A percentile compares a stretch with the other conserved stretches of the same genome.
Conservation (phyloP, 2,797 vertebrate genomes). For the Sebastes steindachneri region DNA sequence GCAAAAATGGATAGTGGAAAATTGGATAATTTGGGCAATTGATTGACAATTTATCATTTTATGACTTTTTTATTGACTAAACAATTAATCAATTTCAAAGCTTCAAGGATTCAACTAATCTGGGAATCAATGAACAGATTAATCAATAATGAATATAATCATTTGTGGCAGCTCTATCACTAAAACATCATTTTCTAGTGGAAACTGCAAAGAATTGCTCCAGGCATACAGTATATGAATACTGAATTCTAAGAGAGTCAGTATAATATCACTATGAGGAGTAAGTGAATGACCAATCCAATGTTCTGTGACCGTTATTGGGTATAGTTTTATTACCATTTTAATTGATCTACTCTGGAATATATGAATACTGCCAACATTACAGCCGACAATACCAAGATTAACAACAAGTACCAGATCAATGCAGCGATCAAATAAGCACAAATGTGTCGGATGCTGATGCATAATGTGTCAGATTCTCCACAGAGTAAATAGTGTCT, state of each 20-base stretch:
- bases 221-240: neutral
- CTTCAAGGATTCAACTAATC: neutral
- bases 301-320: neutral
- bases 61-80: neutral
- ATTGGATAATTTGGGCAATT: neutral
- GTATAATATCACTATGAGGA: neutral
- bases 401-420: neutral
- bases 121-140: neutral
- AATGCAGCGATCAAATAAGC: neutral
- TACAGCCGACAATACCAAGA: neutral
- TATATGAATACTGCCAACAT: neutral
- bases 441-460: neutral
- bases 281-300: neutral
- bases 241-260: neutral
- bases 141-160: neutral
- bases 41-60: neutral
- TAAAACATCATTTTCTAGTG: neutral
- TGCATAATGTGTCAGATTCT: neutral
- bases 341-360: neutral
- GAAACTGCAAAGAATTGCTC: neutral
- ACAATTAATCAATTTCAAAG: neutral
- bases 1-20: too few relatives aligned
- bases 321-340: neutral
- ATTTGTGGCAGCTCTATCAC: neutral
- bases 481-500: neutral